Base-by-base conservation (phyloP, 2,797 vertebrate genomes). In the Acanthurus lineatus region DNA sequence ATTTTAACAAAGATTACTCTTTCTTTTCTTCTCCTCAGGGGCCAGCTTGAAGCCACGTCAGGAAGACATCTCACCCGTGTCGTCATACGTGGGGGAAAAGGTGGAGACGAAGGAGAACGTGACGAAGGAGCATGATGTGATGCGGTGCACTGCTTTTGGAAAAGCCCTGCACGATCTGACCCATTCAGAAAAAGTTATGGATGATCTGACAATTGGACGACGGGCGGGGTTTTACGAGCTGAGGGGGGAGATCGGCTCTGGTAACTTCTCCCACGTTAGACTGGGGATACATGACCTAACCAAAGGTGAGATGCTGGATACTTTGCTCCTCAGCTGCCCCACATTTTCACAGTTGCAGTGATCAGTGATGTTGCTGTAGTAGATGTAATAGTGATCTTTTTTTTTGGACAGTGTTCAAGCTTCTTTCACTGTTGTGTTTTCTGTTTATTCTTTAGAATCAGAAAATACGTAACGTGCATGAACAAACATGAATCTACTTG, bases 241-340 rank as follows among this genome's bases (percentile, higher is more conserved):
- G 51, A 93, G 91, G 3, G 94, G 94, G 47, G 91, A 93, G 74
- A 95, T 95, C 0, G 94, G 95, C 51, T 88, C 80, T 0, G 95
- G 95, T 2, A 96, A 95, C 90, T 96, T 96, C 78, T 94, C 95
- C 42, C 89, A 92, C 35, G 95, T 96, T 77, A 91, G 90, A 81
- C 54, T 95, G 66, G 95, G 94, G 44, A 92, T 95, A 66, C 95
- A 96, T 63, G 91, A 92, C 77, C 82, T 96, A 80, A 95, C 94
- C 65, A 95, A 93, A 94, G 96, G 95, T 95, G 85, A 93, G 91
- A 69, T 25, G 47, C 44, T 65, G 12, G 16, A 60, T 45, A 15
- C 19, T 82, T 68, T 63, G n/a, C 2, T 6, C 20, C 72, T 67
- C 9, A 40, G 53, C 16, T 12, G 8, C 32, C 20, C 19, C 9